These are phyloP conservation scores for Henricia sp. DNA, from an alignment of 53 echinoderm and acorn worm species.

Conservation along the genomic window DNA sequence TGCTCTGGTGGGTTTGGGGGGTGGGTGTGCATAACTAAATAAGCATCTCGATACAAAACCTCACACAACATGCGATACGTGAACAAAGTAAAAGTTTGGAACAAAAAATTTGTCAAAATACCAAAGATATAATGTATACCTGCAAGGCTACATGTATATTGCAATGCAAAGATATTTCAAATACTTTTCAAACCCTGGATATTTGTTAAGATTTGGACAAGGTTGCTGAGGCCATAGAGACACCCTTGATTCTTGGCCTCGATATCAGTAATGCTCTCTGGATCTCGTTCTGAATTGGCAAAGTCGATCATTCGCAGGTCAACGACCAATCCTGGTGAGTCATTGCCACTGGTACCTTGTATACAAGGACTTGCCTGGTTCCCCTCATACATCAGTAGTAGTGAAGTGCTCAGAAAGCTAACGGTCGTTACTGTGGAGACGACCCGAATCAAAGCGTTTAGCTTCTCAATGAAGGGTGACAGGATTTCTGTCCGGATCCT, in stretches of 20 bases:
- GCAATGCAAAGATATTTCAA: too few species aligned
- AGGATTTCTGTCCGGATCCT: conserved; percentile 70
- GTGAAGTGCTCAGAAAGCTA: conserved; percentile 80
- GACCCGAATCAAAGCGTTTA: conserved; percentile 55
- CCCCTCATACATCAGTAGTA: conserved; percentile 89
- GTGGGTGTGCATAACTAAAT: too few species aligned
- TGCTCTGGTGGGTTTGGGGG: too few species aligned
- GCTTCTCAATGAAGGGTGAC: conserved; percentile 59
- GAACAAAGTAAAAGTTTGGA: too few species aligned
- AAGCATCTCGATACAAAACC: too few species aligned
- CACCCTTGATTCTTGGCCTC: conserved; percentile 59
- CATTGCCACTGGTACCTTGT: not conserved
- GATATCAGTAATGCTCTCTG: not conserved
- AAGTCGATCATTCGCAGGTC: conserved; percentile 88
- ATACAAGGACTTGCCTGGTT: too few species aligned
- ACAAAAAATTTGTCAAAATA: too few species aligned
- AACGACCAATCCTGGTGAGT: conserved; percentile 7
- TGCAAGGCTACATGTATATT: too few species aligned
- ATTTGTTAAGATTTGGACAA: conserved; percentile 66
- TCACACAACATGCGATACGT: too few species aligned
- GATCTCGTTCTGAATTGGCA: conserved; percentile 67
- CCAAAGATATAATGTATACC: too few species aligned
- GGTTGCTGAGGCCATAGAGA: conserved; percentile 82
- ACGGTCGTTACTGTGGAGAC: conserved; percentile 55
- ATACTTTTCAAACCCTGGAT: conserved; percentile 3